Conservation (phyloP, 2,888 invertebrate species). For the Aphodius sticticus region DNA sequence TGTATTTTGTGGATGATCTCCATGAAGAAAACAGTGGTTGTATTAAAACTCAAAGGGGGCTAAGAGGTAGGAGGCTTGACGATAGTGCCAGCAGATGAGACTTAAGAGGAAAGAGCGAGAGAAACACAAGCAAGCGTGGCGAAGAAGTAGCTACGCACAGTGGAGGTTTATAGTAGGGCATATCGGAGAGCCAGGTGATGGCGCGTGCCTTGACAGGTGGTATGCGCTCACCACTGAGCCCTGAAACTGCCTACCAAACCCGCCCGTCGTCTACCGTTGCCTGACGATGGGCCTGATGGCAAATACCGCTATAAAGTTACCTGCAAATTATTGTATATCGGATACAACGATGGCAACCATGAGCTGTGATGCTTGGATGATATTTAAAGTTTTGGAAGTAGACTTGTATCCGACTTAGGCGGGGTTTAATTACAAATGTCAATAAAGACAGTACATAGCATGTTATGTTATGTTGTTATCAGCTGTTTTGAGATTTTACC, state of each 20-base stretch:
- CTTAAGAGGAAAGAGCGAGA: neutral
- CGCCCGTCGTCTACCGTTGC: neutral
- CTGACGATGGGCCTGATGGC: neutral
- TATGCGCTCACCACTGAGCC: conserved; percentile 26
- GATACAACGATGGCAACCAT: too few relatives aligned
- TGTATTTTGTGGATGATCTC: too few relatives aligned
- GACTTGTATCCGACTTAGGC: too few relatives aligned
- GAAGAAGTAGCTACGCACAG: neutral
- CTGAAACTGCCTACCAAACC: neutral
- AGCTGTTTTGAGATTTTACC: too few relatives aligned
- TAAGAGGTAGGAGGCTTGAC: neutral
- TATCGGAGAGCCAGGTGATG: conserved; percentile 37
- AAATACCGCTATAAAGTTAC: neutral
- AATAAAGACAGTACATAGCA: too few relatives aligned
- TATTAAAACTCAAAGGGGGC: too few relatives aligned
- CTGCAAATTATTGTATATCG: neutral
- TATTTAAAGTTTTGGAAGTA: too few relatives aligned
- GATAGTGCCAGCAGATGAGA: neutral
- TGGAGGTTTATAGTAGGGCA: conserved; percentile 13
- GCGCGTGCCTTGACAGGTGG: conserved; percentile 42
- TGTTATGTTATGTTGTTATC: too few relatives aligned
- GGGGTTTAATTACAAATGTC: too few relatives aligned
- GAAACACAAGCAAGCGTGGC: neutral
- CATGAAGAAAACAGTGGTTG: too few relatives aligned
- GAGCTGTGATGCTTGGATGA: too few relatives aligned